A percentile compares a stretch with the other conserved stretches of the same genome.
These are phyloP conservation scores for Sigmodon hispidus DNA, from an alignment of 2,113 vertebrate species.

Conservation along the genomic window DNA sequence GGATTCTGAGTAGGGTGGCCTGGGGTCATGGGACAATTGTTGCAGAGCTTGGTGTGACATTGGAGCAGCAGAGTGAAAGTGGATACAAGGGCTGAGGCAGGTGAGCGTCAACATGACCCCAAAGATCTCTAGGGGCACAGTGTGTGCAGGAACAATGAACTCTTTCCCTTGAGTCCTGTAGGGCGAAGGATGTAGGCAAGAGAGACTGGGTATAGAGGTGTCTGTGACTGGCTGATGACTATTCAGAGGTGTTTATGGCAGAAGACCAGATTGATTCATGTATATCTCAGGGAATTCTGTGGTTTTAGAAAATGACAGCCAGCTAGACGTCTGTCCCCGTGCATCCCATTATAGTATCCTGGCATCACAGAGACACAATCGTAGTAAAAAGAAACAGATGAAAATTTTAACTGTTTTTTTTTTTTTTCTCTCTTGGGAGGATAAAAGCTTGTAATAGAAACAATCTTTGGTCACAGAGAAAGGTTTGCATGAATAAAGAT, in stretches of 20 bases:
- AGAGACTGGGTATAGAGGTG: background rate
- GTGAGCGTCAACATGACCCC: background rate
- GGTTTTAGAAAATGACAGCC: background rate
- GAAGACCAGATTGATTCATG: background rate
- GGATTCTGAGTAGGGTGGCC: background rate
- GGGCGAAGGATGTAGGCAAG: background rate
- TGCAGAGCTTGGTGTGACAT: background rate
- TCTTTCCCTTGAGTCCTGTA: background rate
- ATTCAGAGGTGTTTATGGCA: background rate
- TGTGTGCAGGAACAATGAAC: too few relatives aligned
- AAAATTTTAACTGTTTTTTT: background rate
- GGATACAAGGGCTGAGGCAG: accelerated
- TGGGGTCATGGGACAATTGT: background rate
- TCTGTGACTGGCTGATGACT: background rate
- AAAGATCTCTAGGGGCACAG: background rate
- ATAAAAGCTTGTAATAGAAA: background rate
- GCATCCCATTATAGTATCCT: background rate
- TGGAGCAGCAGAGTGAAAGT: background rate
- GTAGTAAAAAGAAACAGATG: background rate
- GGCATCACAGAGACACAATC: background rate
- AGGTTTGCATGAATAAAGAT: background rate
- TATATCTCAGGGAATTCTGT: background rate
- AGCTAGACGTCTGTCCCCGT: too few relatives aligned
- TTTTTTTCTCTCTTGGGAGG: background rate
- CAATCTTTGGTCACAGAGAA: background rate